These are phyloP conservation scores for Hymenochirus boettgeri DNA, from an alignment of 2,113 vertebrate genomes.

Conservation along the genomic window DNA sequence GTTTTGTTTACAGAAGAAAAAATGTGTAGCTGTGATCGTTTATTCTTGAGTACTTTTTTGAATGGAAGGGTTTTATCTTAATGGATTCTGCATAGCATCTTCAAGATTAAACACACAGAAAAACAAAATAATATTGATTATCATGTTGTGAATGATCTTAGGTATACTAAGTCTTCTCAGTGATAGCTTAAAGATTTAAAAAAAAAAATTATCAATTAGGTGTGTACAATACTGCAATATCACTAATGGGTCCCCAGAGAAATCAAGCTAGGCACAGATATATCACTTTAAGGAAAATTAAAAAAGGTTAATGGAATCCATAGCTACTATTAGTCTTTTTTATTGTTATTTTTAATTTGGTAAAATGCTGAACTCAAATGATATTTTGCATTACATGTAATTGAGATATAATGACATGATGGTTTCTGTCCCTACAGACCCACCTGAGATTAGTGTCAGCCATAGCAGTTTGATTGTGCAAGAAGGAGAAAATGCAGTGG, in stretches of 20 bases:
- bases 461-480: constrained; percentile 84
- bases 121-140: constrained; percentile 21
- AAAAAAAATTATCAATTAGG: constrained; percentile 21
- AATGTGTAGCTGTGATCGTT: constrained; percentile 19
- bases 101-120: constrained; percentile 26
- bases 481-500: constrained; percentile 87
- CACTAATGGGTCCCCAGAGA: constrained; percentile 29
- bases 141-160: constrained; percentile 17
- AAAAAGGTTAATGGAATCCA: constrained; percentile 10
- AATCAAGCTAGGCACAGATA: constrained; percentile 21
- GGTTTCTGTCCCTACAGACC: constrained; percentile 60
- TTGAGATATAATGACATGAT: neutral
- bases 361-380: constrained; percentile 20
- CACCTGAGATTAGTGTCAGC: constrained; percentile 92
- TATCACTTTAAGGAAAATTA: constrained; percentile 17
- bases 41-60: constrained; percentile 22
- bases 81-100: constrained; percentile 22
- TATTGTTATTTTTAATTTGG: neutral
- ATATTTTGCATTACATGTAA: neutral
- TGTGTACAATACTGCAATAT: constrained; percentile 29
- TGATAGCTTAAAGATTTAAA: constrained; percentile 14
- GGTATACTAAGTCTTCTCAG: constrained; percentile 18
- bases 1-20: constrained; percentile 33
- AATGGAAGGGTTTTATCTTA: constrained; percentile 25
- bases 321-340: constrained; percentile 31